Conservation (phyloP, 2,888 invertebrate genomes). For the Platerodrilus igneus region DNA sequence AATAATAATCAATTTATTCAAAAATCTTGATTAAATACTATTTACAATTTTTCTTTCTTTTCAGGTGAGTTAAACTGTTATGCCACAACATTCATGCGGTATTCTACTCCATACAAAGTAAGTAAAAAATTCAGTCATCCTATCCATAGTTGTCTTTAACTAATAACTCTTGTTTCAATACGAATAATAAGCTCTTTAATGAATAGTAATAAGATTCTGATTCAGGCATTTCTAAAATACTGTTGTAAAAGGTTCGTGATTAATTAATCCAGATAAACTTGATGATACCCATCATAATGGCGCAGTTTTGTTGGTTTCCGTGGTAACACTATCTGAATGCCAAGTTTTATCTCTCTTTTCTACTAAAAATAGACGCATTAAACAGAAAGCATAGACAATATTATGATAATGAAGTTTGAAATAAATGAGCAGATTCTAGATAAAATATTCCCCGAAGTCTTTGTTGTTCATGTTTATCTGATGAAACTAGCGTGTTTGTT, state of each 20-base stretch:
- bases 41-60: too few species aligned
- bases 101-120: too few species aligned
- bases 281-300: conserved; percentile 8
- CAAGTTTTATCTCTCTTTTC: conserved; percentile 5
- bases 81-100: too few species aligned
- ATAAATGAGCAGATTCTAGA: conserved; percentile 33
- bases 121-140: too few species aligned
- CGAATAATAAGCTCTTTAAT: too few species aligned
- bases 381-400: conserved; percentile 19
- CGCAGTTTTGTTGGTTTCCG: conserved; percentile 12
- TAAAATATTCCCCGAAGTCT: conserved; percentile 30
- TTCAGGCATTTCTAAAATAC: neutral
- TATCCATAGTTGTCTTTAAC: too few species aligned
- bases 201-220: neutral
- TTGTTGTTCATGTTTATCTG: conserved; percentile 33
- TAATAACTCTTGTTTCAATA: too few species aligned
- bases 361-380: conserved; percentile 20
- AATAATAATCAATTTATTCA: too few species aligned
- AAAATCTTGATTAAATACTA: too few species aligned
- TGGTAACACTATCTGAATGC: conserved; percentile 3
- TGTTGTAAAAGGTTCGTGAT: neutral
- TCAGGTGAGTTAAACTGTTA: too few species aligned
- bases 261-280: conserved; percentile 3
- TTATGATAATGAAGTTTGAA: conserved; percentile 33
- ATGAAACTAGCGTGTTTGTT: conserved; percentile 32